Conservation (phyloP, 2,888 invertebrate species). For the Dendrolimus houi region DNA sequence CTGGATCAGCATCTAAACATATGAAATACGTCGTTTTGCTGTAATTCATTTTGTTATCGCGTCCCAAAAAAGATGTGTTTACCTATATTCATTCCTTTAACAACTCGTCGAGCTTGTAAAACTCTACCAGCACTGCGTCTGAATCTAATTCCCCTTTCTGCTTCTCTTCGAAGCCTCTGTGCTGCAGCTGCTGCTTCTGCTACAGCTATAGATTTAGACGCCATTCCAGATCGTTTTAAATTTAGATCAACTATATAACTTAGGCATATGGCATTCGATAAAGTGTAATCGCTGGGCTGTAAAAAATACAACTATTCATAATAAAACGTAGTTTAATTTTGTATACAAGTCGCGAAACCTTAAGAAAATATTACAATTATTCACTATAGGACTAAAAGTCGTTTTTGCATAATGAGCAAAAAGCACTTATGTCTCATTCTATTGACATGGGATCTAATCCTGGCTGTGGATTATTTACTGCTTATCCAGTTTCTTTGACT, state of each 20-base stretch:
- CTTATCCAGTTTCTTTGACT: too few species aligned
- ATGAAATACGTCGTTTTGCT: not conserved
- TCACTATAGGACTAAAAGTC: too few species aligned
- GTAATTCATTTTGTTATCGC: too few species aligned
- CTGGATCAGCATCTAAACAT: slow-evolving; percentile 55
- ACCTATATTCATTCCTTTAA: slow-evolving; percentile 69
- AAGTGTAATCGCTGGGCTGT: slow-evolving; percentile 51
- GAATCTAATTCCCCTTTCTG: slow-evolving; percentile 62
- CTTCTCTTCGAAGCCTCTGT: slow-evolving; percentile 59
- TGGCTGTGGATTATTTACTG: too few species aligned
- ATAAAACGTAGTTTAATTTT: too few species aligned
- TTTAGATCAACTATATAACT: slow-evolving; percentile 63
- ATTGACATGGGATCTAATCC: too few species aligned
- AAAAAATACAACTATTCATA: slow-evolving; percentile 9
- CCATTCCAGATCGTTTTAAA: slow-evolving; percentile 66
- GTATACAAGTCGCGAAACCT: too few species aligned
- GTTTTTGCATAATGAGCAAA: too few species aligned
- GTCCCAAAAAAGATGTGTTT: not conserved
- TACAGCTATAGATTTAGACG: slow-evolving; percentile 52
- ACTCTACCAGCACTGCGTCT: slow-evolving; percentile 63
- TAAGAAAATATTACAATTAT: too few species aligned
- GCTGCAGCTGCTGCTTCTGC: slow-evolving; percentile 65
- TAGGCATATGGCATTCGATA: slow-evolving; percentile 64
- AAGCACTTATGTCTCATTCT: too few species aligned
- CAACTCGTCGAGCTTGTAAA: slow-evolving; percentile 60